Percentiles rank a stretch among this genome's conserved stretches.
phyloP scores from a whole-genome alignment of 1,140 invertebrate genomes.

The Druon quercuslanigerum region DNA sequence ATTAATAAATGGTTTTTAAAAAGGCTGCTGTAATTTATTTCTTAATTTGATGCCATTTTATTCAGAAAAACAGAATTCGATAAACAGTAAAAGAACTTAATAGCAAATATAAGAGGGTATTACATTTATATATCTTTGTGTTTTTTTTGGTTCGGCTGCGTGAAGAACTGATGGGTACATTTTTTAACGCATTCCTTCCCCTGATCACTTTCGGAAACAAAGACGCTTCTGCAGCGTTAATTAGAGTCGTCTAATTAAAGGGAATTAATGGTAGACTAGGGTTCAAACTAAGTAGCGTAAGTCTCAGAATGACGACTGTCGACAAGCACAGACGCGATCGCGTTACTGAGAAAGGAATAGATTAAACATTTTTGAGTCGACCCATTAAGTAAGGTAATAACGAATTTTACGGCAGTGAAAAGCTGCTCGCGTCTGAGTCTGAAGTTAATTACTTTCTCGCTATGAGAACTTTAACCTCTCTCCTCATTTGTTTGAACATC shows the following conservation, averaged over 20 bases:
- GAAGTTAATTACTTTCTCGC: slow-evolving; percentile 57
- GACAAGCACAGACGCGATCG: background rate
- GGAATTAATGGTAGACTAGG: too few relatives aligned
- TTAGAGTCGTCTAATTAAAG: too few relatives aligned
- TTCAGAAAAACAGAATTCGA: background rate
- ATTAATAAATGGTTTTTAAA: background rate
- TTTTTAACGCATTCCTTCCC: too few relatives aligned
- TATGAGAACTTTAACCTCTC: slow-evolving; percentile 51
- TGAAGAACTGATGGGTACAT: too few relatives aligned
- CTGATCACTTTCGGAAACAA: too few relatives aligned
- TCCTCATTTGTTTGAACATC: slow-evolving; percentile 56
- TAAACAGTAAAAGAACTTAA: background rate
- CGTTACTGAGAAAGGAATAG: slow-evolving; percentile 25
- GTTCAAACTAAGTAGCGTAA: too few relatives aligned
- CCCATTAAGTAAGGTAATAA: slow-evolving; percentile 55
- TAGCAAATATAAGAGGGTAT: too few relatives aligned
- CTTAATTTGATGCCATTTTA: background rate
- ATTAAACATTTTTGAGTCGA: slow-evolving; percentile 56
- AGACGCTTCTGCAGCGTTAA: too few relatives aligned
- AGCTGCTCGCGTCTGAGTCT: slow-evolving; percentile 10
- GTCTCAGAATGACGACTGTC: background rate
- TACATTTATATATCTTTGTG: too few relatives aligned
- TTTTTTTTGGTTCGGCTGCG: too few relatives aligned
- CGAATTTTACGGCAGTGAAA: slow-evolving; percentile 46
- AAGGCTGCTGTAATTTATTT: background rate